Conservation (phyloP, 2,888 invertebrate genomes). For the Agapetus fuscipes region DNA sequence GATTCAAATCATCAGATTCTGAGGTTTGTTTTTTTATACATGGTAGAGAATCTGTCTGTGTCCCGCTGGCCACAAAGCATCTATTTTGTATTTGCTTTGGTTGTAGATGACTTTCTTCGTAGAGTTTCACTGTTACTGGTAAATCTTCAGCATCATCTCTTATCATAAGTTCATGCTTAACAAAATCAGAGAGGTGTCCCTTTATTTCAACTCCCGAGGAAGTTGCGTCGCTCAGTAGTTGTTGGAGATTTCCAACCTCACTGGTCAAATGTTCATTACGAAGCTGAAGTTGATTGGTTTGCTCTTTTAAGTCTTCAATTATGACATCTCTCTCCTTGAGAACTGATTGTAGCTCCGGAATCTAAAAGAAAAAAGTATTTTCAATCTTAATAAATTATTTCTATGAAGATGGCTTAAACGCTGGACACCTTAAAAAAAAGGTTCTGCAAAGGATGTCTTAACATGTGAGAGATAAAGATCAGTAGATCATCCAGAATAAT, state of each 20-base stretch:
- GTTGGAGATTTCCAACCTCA: conserved; percentile 47
- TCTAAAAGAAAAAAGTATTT: conserved; percentile 33
- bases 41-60: background rate
- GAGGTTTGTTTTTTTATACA: too few species aligned
- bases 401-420: background rate
- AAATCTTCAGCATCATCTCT: conserved; percentile 30
- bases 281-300: conserved; percentile 49
- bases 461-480: too few species aligned
- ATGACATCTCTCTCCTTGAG: conserved; percentile 58
- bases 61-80: background rate
- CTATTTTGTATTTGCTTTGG: too few species aligned
- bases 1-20: background rate
- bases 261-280: conserved; percentile 52
- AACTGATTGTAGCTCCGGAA: conserved; percentile 63
- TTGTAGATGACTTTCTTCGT: background rate
- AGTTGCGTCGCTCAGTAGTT: conserved; percentile 31
- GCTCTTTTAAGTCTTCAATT: conserved; percentile 58
- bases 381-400: conserved; percentile 2
- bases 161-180: conserved; percentile 37
- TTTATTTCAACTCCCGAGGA: conserved; percentile 34
- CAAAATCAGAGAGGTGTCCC: conserved; percentile 38
- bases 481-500: too few species aligned
- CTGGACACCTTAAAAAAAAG: conserved; percentile 23
- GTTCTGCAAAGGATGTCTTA: too few species aligned
- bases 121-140: background rate